Base-by-base conservation (phyloP, 2,797 vertebrate genomes). In the Sphenopsis melanotis region DNA sequence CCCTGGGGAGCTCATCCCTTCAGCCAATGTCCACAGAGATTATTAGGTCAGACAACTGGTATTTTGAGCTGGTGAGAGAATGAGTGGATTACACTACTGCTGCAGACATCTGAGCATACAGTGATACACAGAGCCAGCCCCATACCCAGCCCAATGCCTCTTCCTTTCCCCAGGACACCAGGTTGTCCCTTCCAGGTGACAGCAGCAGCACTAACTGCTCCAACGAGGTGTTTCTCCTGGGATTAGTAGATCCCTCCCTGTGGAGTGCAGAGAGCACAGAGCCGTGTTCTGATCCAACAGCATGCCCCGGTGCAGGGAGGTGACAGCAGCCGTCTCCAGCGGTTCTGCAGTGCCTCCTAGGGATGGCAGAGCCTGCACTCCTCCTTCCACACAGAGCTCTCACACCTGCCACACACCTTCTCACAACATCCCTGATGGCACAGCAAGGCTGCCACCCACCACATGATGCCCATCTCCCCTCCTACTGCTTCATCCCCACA, bases 51-150 rank as follows among this genome's bases (percentile, higher is more conserved):
- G 82, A 80, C 55, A 89, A 85, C 47, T 36, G 57, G 69, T 85
- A 50, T 68, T 92, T 37, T 59, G 75, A 95, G 81, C 86, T 80
- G 81, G 63, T 53, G 68, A 90, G 59, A 92, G 68, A 92, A 68
- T 17, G 52, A 91, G 81, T 92, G 92, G 89, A 89, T 94, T 83
- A 87, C 7, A 0, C 22, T n/a, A 21, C n/a, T 65, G 80, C 80
- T 68, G 55, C 69, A 86, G 55, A 82, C 78, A 79, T 61, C 39
- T 46, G n/a, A 93, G 61, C 0, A 1, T 3, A 42, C 2, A 11
- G 64, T 0, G 0, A n/a, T 0, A 1, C 3, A 39, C 0, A 2
- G 46, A 71, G 41, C 34, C 4, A 3, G 16, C n/a, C 15, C 36
- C 4, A 1, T 7, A 44, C 60, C 50, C 18, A 27, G 30, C n/a